A percentile compares a stretch with the other conserved stretches of the same genome.
These are phyloP conservation scores for Xiphorhynchus erythropygius DNA, from an alignment of 2,797 vertebrate genomes.

Conservation along the genomic window DNA sequence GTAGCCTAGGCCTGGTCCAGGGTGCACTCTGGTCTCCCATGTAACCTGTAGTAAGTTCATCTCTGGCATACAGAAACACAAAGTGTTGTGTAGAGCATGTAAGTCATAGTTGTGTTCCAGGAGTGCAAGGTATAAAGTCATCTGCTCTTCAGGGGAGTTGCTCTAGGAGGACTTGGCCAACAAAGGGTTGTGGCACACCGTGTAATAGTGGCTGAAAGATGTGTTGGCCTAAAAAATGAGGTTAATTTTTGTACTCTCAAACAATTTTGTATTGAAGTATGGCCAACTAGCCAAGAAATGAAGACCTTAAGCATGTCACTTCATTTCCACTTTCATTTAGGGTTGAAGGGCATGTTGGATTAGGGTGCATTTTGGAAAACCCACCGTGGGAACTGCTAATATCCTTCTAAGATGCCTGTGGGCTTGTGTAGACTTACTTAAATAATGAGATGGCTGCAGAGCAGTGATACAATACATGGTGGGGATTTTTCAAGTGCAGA, in stretches of 20 bases:
- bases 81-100: neutral
- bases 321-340: neutral
- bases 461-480: fast-evolving
- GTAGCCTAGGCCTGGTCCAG: neutral
- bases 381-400: neutral
- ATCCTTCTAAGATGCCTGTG: neutral
- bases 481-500: neutral
- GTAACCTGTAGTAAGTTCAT: neutral
- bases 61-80: neutral
- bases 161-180: neutral
- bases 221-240: neutral
- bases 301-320: neutral
- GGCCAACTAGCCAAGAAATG: neutral
- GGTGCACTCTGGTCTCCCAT: neutral
- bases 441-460: neutral
- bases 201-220: fast-evolving
- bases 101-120: neutral
- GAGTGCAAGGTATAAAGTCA: neutral
- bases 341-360: neutral
- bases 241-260: neutral
- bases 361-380: neutral
- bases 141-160: neutral
- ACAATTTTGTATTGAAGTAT: neutral
- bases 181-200: neutral
- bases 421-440: neutral